phyloP scores from a whole-genome alignment of 2,113 vertebrate species.

The Nansenia antarctica region DNA sequence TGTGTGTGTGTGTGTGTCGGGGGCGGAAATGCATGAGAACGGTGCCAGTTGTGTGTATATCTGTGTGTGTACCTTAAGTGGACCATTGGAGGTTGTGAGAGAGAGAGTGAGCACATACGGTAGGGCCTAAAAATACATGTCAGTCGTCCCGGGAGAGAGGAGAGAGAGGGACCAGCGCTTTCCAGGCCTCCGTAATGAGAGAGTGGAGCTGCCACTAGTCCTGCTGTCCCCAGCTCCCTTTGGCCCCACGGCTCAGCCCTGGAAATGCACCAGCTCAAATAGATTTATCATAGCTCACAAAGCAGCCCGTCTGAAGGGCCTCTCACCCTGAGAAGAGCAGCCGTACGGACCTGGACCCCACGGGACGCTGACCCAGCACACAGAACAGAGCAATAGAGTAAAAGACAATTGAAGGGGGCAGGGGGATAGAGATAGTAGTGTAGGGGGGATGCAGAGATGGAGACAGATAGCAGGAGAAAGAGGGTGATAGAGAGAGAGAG shows the following conservation, averaged over 20 bases:
- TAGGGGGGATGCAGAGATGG: not conserved
- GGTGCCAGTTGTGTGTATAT: slow-evolving; percentile 1
- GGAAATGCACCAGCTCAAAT: slow-evolving; percentile 63
- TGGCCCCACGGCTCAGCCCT: slow-evolving; percentile 63
- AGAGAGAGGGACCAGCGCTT: slow-evolving; percentile 53
- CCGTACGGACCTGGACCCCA: too few relatives aligned
- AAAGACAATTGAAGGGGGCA: not conserved
- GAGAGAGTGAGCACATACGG: slow-evolving; percentile 57
- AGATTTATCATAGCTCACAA: slow-evolving; percentile 78
- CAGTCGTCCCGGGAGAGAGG: slow-evolving; percentile 70
- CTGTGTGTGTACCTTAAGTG: slow-evolving; percentile 27
- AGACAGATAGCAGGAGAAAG: slow-evolving; percentile 1
- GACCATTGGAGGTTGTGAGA: slow-evolving; percentile 51
- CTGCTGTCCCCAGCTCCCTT: slow-evolving; percentile 66
- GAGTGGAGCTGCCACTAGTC: slow-evolving; percentile 67
- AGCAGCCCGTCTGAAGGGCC: slow-evolving; percentile 65
- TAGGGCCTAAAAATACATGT: slow-evolving; percentile 75
- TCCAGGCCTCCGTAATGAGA: slow-evolving; percentile 78
- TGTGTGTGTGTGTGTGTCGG: slow-evolving; percentile 14
- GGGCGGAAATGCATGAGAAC: too few relatives aligned
- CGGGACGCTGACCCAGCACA: slow-evolving; percentile 59
- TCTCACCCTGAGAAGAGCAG: slow-evolving; percentile 55
- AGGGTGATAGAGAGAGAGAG: slow-evolving; percentile 23
- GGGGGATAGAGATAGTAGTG: not conserved
- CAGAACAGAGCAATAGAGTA: slow-evolving; percentile 14